Conservation (phyloP, 2,113 vertebrate species). For the Piprites chloris region DNA sequence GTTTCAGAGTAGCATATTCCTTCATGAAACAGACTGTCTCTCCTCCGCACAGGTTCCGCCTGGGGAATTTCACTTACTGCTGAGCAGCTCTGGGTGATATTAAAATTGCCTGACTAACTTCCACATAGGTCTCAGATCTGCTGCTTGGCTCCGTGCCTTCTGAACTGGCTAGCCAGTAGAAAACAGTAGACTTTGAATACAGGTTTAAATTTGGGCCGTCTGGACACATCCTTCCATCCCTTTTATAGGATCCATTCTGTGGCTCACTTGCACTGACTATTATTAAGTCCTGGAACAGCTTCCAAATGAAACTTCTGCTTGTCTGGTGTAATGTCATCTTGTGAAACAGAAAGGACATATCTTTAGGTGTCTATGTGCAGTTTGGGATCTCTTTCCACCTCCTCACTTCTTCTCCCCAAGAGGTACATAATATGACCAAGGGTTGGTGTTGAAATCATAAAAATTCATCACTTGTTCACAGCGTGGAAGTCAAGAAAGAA, state of each 20-base stretch:
- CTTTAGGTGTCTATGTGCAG: neutral
- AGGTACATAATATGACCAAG: neutral
- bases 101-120: constrained; percentile 50
- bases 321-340: neutral
- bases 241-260: neutral
- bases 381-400: constrained; percentile 40
- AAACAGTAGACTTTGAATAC: constrained; percentile 11
- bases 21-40: constrained; percentile 21
- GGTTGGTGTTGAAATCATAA: constrained; percentile 58
- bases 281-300: neutral
- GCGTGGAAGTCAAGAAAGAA: constrained; percentile 37
- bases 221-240: neutral
- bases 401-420: constrained; percentile 9
- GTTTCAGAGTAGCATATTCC: constrained; percentile 44
- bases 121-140: neutral
- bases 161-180: neutral
- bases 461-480: constrained; percentile 51
- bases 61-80: constrained; percentile 47
- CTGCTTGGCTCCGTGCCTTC: constrained; percentile 36
- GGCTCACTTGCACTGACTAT: neutral
- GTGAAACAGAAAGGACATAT: neutral
- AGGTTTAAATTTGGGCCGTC: neutral
- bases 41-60: constrained; percentile 27
- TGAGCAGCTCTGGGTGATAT: neutral
- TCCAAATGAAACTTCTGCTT: constrained; percentile 1